Evolutionary conservation across 2,888 invertebrate genomes (phyloP).

Genomic region (Ophion costatus): DNA sequence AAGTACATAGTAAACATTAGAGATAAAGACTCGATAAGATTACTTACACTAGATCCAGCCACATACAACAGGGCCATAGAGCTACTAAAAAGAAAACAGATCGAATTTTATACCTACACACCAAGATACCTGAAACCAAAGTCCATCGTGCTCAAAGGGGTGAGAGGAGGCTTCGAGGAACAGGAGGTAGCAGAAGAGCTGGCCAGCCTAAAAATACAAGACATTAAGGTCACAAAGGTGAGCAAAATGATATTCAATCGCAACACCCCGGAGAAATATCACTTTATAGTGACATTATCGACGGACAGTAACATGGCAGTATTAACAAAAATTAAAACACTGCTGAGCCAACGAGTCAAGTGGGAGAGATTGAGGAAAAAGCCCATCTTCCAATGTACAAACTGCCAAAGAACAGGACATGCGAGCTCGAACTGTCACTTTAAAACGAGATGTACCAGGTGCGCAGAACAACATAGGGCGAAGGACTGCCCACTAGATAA

Average conservation of each 20-base stretch:
- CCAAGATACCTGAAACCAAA: conserved; percentile 4
- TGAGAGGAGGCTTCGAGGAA: conserved; percentile 17
- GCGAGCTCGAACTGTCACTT: conserved; percentile 48
- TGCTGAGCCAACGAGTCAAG: neutral
- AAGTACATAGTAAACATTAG: neutral
- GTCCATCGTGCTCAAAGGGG: neutral
- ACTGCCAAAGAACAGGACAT: conserved; percentile 58
- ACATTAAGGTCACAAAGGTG: conserved; percentile 18
- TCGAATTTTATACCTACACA: conserved; percentile 22
- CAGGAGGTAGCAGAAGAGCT: neutral
- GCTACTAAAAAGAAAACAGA: neutral
- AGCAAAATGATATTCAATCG: conserved; percentile 33
- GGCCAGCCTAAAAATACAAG: conserved; percentile 12
- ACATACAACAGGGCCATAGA: neutral
- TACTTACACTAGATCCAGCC: neutral
- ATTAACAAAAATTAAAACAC: neutral
- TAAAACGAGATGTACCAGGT: conserved; percentile 47
- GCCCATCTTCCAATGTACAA: conserved; percentile 47
- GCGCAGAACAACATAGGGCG: conserved; percentile 28
- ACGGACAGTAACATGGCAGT: neutral
- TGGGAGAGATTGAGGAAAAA: conserved; percentile 48
- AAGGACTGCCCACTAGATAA: conserved; percentile 23
- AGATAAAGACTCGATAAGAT: neutral
- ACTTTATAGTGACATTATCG: neutral
- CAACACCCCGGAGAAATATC: conserved; percentile 11